These are phyloP conservation scores for Stigmatopora nigra DNA, from an alignment of 2,113 vertebrate species.

Conservation along the genomic window DNA sequence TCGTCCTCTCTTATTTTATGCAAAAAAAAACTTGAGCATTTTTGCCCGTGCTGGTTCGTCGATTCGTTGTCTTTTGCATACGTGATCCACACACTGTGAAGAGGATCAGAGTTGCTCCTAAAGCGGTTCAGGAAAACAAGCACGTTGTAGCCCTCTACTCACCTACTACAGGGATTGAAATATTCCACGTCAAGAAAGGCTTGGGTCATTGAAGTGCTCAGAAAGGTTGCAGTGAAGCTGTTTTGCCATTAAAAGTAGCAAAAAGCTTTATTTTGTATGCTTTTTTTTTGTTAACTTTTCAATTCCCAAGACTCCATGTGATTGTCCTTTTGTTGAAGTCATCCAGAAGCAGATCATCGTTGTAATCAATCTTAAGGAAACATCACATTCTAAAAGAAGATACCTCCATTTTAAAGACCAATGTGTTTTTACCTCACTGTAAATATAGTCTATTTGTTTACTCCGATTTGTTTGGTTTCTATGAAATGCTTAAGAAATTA, in stretches of 20 bases:
- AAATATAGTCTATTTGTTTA: conserved; percentile 69
- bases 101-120: conserved; percentile 11
- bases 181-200: conserved; percentile 3
- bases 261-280: conserved; percentile 61
- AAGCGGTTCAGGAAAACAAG: background rate
- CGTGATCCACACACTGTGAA: conserved; percentile 65
- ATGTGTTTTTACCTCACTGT: conserved; percentile 79
- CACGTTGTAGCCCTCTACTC: conserved; percentile 10
- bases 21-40: conserved; percentile 37
- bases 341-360: conserved; percentile 49
- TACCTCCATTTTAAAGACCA: conserved; percentile 74
- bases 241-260: conserved; percentile 44
- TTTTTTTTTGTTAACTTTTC: conserved; percentile 52
- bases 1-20: conserved; percentile 45
- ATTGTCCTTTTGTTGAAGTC: conserved; percentile 54
- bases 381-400: conserved; percentile 65
- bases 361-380: conserved; percentile 45
- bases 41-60: conserved; percentile 38
- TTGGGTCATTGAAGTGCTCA: conserved; percentile 48
- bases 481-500: conserved; percentile 64
- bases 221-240: conserved; percentile 33
- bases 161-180: background rate
- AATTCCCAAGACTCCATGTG: conserved; percentile 63
- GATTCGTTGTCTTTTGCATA: conserved; percentile 53
- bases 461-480: conserved; percentile 65